Evolutionary conservation across 2,113 vertebrate species (phyloP).

Genomic region (Garra rufa): DNA sequence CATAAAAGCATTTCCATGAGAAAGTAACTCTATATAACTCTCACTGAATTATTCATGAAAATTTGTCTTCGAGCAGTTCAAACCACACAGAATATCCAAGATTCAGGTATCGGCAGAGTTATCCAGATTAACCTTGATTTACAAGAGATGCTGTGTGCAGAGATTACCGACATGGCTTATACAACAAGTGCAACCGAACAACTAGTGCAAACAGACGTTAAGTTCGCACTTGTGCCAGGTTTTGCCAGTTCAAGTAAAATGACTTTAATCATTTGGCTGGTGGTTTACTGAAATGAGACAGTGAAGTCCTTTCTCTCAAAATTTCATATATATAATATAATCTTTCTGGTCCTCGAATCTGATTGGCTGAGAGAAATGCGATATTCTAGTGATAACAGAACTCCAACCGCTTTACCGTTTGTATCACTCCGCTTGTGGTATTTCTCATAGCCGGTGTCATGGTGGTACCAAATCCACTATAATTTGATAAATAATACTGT

Average conservation of each 20-base stretch:
- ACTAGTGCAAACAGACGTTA: not conserved
- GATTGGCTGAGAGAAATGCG: no score
- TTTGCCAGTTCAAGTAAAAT: not conserved
- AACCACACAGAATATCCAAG: not conserved
- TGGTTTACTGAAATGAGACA: no score
- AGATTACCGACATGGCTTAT: not conserved
- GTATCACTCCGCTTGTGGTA: no score
- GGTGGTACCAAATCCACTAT: no score
- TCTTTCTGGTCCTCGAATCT: no score
- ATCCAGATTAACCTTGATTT: constrained; percentile 18
- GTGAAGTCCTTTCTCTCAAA: no score
- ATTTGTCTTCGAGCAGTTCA: not conserved
- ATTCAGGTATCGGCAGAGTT: constrained; percentile 5
- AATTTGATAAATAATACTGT: no score
- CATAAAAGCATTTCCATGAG: not conserved
- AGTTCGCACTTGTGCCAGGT: not conserved
- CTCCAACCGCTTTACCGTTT: no score
- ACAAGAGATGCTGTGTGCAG: not conserved
- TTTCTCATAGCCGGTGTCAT: no score
- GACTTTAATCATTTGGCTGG: no score
- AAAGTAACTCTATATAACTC: not conserved
- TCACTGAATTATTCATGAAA: constrained; percentile 17
- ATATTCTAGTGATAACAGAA: no score
- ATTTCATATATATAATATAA: no score
- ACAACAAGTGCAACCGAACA: not conserved